These are phyloP conservation scores for Patella pellucida DNA, from an alignment of 2,888 invertebrate species.

Conservation along the genomic window DNA sequence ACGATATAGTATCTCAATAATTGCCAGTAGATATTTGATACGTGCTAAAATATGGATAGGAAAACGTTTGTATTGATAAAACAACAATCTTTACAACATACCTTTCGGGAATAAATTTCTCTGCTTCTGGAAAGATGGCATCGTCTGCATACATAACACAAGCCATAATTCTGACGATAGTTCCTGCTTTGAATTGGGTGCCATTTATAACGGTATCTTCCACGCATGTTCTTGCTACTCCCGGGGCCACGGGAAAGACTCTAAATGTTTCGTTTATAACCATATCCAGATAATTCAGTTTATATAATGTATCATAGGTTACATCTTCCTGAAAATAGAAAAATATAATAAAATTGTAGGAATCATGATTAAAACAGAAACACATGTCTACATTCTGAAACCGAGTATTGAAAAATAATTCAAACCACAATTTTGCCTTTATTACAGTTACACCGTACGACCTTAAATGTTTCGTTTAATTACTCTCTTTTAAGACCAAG, in stretches of 20 bases:
- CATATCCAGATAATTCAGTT: slow-evolving; percentile 45
- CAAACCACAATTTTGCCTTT: too few species aligned
- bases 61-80: too few species aligned
- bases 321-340: slow-evolving; percentile 33
- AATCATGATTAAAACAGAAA: too few species aligned
- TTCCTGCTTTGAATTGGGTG: slow-evolving; percentile 43
- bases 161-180: slow-evolving; percentile 49
- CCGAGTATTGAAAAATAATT: too few species aligned
- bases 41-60: too few species aligned
- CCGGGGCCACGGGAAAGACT: slow-evolving; percentile 47
- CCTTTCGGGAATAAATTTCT: slow-evolving; percentile 53
- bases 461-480: too few species aligned
- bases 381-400: too few species aligned
- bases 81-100: slow-evolving; percentile 16
- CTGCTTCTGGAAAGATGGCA: slow-evolving; percentile 42
- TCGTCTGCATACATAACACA: slow-evolving; percentile 45
- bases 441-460: too few species aligned
- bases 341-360: background rate
- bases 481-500: too few species aligned
- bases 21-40: too few species aligned
- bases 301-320: slow-evolving; percentile 21
- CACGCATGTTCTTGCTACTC: slow-evolving; percentile 48
- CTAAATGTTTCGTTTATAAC: slow-evolving; percentile 45
- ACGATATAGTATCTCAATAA: too few species aligned
- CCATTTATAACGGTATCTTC: slow-evolving; percentile 46